Base-by-base conservation (phyloP, 1,140 invertebrate genomes). In the Pogonomyrmex barbatus region DNA sequence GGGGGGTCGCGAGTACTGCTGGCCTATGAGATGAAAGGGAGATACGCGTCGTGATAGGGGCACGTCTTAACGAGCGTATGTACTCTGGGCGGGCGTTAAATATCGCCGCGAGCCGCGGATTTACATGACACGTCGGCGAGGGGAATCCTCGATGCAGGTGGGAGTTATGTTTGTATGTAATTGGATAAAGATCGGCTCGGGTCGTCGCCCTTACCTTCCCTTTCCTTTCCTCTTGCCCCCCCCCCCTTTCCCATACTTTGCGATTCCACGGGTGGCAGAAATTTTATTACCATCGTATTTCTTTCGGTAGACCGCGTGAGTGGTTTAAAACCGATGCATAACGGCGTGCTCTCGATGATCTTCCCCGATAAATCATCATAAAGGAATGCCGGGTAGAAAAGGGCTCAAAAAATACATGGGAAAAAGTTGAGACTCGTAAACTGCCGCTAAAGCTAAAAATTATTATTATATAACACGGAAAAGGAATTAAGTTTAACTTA, bases 111-210 rank as follows among this genome's bases (percentile, higher is more conserved):
- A 33, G 50, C 56, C 56, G 36, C 45, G 71, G 77, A 89, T 89
- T 89, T 83, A 89, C 88, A 86, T 52, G 82, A 65, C 83, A 50
- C 67, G 58, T 5, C 42, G 24, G 71, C 54, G 47, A 70, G 36
- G 68, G 54, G 65, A 76, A 77, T 86, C 52, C 39, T 62, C 33
- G 47, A 12, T 17, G 56, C 81, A 42, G 65, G 10, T 76, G 60
- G 50, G 70, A 88, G 71, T 85, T 78, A 87, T 77, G 87, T 75
- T 86, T 89, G 70, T 71, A 52, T 60, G 87, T 89, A 89, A 89
- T 89, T 89, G 88, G 88, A 89, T 89, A 89, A 89, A 85, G 87
- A 89, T 89, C 84, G 84, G 71, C 77, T 67, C 62, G 60, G 87
- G 88, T 89, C 85, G 56, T 89, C 87, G 87, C 68, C 75, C 70